These are phyloP conservation scores for Elysia chlorotica DNA, from an alignment of 1,140 invertebrate genomes.

Conservation along the genomic window DNA sequence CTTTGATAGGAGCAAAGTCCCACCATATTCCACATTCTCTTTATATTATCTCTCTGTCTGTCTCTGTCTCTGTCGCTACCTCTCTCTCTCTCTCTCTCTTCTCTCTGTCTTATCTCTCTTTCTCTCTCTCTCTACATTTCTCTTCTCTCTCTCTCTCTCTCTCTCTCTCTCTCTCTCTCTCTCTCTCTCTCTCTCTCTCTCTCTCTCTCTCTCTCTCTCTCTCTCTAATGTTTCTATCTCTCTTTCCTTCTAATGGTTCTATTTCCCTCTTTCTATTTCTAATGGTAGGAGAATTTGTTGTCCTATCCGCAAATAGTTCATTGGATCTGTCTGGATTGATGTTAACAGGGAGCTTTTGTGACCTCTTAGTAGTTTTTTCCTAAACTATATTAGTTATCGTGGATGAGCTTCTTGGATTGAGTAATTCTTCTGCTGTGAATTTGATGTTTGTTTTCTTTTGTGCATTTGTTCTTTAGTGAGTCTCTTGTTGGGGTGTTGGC, in stretches of 20 bases:
- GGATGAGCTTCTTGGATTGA: no score
- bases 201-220: constrained; percentile 12
- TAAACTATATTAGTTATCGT: no score
- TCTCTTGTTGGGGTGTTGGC: no score
- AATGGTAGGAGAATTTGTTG: not conserved
- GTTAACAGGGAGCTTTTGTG: no score
- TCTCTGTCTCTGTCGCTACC: not conserved
- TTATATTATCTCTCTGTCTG: not conserved
- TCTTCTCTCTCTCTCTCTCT: not conserved
- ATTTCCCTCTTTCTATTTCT: not conserved
- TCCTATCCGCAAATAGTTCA: no score
- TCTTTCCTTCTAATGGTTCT: not conserved
- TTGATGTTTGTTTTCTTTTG: no score
- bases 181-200: constrained; percentile 3
- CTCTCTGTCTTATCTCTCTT: not conserved
- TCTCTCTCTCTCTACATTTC: not conserved
- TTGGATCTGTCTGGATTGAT: no score
- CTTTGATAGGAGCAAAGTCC: no score
- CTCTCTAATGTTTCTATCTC: not conserved
- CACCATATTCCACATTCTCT: not conserved
- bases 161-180: not conserved
- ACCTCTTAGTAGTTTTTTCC: no score
- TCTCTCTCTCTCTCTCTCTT: not conserved
- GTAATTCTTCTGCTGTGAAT: no score
- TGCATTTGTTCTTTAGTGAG: no score